Evolutionary conservation across 2,797 vertebrate species (phyloP), one percentile per base, ranked within the genome.

Genomic region (Sparus aurata): DNA sequence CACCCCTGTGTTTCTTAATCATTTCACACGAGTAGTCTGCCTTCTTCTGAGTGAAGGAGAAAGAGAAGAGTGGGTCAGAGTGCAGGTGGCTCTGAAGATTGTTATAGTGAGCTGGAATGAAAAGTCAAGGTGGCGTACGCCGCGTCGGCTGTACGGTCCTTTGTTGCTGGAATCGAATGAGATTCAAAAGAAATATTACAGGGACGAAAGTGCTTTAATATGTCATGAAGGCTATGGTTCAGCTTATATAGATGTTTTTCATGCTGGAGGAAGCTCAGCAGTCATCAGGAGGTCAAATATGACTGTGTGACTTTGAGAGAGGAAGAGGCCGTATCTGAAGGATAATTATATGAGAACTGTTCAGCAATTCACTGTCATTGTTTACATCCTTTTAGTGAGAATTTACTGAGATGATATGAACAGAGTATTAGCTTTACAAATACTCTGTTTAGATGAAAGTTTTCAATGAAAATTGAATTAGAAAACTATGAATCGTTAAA

Each of bases 1-100:
- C 41, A 46, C 55, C 45, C 54, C 69, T 16, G 47, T 61, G 77
- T 78, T 82, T 75, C 58, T 73, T 64, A 75, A 79, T 82, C 50
- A 76, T 81, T 88, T 73, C 64, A 75, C 63, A 63, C 2, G 23
- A 77, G 61, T 1, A 46, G 25, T 52, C 60, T 38, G 47, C 23
- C 58, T 49, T 49, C 47, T 60, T 52, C 17, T 67, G 67, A 75
- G 49, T 17, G 69, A 60, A 71, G 49, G 67, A 75, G 65, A 58
- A 41, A 45, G 58, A 69, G 34, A 65, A 50, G 59, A 43, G 59
- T 49, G 27, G 74, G 73, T 72, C 70, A 83, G 49, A 55, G 78
- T 27, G 49, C 77, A 84, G 13, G n/a, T 47, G 13, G 58, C 66
- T 43, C 1, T 3, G 0, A 16, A 63, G 76, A 61, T 72, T 45